Evolutionary conservation across 2,888 invertebrate species (phyloP), one percentile per base, ranked within the genome.

Genomic region (Temnothorax unifasciatus): DNA sequence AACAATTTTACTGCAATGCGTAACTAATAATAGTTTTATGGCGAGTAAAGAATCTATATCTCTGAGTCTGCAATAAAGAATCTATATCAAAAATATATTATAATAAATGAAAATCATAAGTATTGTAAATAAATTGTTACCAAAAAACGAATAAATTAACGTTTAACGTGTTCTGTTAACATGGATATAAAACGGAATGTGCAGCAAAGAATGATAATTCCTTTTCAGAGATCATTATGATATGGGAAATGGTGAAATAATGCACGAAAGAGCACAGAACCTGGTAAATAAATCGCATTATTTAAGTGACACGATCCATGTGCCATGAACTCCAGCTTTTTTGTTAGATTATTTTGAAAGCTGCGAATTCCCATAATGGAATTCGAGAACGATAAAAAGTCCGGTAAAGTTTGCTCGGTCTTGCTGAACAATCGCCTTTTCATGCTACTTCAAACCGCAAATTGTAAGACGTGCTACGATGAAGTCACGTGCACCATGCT

Each of bases 341-440:
- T 47, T 34, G 18, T 54, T 54, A 21, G 44, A 59, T 38, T 47
- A 52, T 38, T 52, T 29, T 18, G 61, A 41, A 73, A 66, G 57
- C 71, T 85, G 77, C 87, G 83, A 66, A 75, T 83, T 87, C 68
- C 84, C 41, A 82, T 54, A 82, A 83, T 77, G n/a, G 82, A 82
- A 86, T 89, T 88, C 82, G 83, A 82, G 83, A 74, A 50, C 74
- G 86, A 88, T 88, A 90, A 88, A 90, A 90, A 90, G 61, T 11
- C 18, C 75, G 71, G 38, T 50, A 64, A 88, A 89, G 88, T 89
- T 86, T 47, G 52, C 50, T 15, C 52, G 69, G 76, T 63, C 85
- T 84, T 74, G 64, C 74, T 76, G 87, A 88, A 90, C 90, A 86
- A 90, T 90, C 86, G 90, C 77, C 88, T 89, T 90, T 87, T 84